Evolutionary conservation across 2,113 vertebrate species (phyloP).

Genomic region (Callaeas wilsoni): DNA sequence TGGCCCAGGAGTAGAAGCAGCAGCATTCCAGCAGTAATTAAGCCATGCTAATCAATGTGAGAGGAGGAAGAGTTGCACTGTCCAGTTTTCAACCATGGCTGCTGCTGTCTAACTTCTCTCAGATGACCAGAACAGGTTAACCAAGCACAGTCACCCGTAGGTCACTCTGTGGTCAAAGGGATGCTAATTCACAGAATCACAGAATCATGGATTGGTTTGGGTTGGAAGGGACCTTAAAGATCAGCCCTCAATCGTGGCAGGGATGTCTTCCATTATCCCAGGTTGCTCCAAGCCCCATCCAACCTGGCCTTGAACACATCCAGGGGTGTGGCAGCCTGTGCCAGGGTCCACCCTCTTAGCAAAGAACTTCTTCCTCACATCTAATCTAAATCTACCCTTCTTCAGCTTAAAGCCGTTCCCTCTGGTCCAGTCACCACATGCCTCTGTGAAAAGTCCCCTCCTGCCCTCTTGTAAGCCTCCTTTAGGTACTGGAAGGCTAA

Average conservation of each 20-base stretch:
- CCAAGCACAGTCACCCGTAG: not conserved
- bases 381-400: not conserved
- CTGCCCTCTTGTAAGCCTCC: too few relatives aligned
- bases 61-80: not conserved
- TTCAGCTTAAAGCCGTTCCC: not conserved
- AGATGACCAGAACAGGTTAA: not conserved
- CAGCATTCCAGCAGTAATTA: not conserved
- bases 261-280: not conserved
- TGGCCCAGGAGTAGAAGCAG: not conserved
- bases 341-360: not conserved
- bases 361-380: not conserved
- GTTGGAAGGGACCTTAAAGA: not conserved
- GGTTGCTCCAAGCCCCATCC: not conserved
- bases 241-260: accelerated
- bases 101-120: not conserved
- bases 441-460: not conserved
- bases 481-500: not conserved
- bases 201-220: not conserved
- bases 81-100: not conserved
- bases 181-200: not conserved
- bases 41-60: not conserved
- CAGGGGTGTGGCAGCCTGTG: not conserved
- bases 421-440: not conserved
- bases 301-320: not conserved
- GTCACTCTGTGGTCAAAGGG: not conserved